Base-by-base conservation (phyloP, 2,113 vertebrate species). In the Apodemus sylvaticus region DNA sequence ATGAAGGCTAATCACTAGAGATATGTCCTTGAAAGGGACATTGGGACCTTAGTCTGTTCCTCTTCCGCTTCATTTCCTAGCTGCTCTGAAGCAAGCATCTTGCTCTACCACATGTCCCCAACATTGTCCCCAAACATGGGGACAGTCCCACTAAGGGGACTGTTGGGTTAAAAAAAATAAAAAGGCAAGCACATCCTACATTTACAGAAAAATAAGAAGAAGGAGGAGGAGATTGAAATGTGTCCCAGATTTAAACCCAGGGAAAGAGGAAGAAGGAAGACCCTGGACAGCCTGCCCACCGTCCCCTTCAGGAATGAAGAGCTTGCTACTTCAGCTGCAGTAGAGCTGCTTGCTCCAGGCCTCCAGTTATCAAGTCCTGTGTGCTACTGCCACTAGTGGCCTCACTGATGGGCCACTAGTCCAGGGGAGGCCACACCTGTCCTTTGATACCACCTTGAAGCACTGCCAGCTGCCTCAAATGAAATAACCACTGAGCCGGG, bases 361-460 rank as follows among this genome's bases (percentile, higher is more conserved):
- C 39, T 24, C 36, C 16, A 24, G 31, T 36, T 31, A 6, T n/a
- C 29, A 13, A 22, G 34, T 31, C 9, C 42, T 39, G 1, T 0
- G 20, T 14, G 45, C 7, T 7, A 3, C 7, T 42, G 20, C 90
- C 60, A n/a, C n/a, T n/a, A n/a, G n/a, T n/a, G n/a, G n/a, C n/a
- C n/a, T 11, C 48, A 36, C 68, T n/a, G 26, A 92, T 26, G 83
- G 87, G 64, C 55, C 66, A 12, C n/a, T 8, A 3, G 34, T 5
- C 22, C 73, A 45, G 24, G 9, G 9, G 11, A 9, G 4, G 14
- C 8, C 3, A 3, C 14, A n/a, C n/a, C n/a, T n/a, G n/a, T n/a
- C n/a, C n/a, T n/a, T n/a, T n/a, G n/a, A n/a, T n/a, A n/a, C n/a
- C 7, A 22, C 26, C 29, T 81, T 78, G 26, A 10, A 48, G n/a